Evolutionary conservation across 2,888 invertebrate species (phyloP), one percentile per base, ranked within the genome.

Genomic region (Amphipoea lucens): DNA sequence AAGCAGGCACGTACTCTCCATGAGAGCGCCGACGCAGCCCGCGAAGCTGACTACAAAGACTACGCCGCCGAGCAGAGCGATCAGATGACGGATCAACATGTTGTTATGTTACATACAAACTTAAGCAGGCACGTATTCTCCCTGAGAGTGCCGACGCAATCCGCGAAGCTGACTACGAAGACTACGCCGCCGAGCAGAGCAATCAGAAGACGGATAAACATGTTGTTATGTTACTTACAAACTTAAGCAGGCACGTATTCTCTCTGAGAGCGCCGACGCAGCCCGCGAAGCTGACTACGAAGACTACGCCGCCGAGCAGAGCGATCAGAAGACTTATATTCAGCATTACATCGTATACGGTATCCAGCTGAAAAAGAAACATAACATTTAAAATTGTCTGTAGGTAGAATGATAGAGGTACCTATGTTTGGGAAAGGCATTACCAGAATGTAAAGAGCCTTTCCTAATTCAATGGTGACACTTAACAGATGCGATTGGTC

Each of bases 121-220:
- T 99, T 99, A 23, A 99, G 97, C 83, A 99, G 96, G 92, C 98
- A 99, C 0, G 99, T 98, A 94, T 99, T 99, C 96, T 99, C 99
- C 81, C 99, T 96, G 12, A 99, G 96, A 0, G 99, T 98, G 68
- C 99, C 99, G 23, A 99, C 98, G 94, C 99, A 99, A 11, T 99
- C 99, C 40, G 99, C 98, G 94, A 99, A 99, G 94, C 99, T 99
- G 76, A 54, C 99, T 74, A 99, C 97, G 95, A 99, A 99, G 23
- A 99, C 98, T 14, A 99, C 98, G 60, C 98, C 98, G 4, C 99
- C 99, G 81, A 98, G 98, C 80, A 99, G 97, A n/a, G 99, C 98
- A 95, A 99, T 98, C 76, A 99, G 98, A 80, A 99, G 5, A 29
- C 14, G 2, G 2, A 5, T 62, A 5, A 60, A 60, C 20, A n/a